Conservation (phyloP, 2,113 vertebrate genomes). For the Alouatta palliata region DNA sequence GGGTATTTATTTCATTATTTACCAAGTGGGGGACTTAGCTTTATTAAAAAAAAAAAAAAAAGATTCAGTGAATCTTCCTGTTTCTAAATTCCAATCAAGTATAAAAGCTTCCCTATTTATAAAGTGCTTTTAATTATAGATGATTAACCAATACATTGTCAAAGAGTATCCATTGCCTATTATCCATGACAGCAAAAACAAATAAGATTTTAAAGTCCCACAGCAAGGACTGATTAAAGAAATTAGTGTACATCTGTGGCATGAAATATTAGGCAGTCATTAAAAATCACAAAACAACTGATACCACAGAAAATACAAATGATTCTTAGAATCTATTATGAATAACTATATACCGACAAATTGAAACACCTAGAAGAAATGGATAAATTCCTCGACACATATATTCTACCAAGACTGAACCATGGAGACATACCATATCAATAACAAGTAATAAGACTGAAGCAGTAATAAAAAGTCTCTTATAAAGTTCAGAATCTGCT, state of each 20-base stretch:
- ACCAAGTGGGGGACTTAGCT: not conserved
- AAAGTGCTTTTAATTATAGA: not conserved
- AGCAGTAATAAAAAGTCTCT: not conserved
- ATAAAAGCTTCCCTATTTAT: not conserved
- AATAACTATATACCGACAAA: not conserved
- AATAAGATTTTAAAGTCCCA: slow-evolving; percentile 42
- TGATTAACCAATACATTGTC: not conserved
- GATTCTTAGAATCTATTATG: not conserved
- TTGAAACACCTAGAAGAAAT: not conserved
- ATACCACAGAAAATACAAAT: not conserved
- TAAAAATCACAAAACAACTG: slow-evolving; percentile 29
- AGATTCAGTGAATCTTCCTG: not conserved
- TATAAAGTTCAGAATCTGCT: not conserved
- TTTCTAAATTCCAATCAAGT: not conserved
- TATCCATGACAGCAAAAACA: slow-evolving; percentile 5
- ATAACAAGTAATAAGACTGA: not conserved
- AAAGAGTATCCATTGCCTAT: not conserved
- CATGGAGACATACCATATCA: not conserved
- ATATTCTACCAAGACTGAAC: not conserved
- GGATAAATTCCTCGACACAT: not conserved
- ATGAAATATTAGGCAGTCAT: slow-evolving; percentile 10
- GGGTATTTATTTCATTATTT: not conserved
- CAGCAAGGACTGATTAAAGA: not conserved
- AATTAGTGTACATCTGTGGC: not conserved
- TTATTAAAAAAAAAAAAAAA: not conserved